A percentile compares a stretch with the other conserved stretches of the same genome.
Conservation (phyloP, 2,113 vertebrate genomes). For the Seriola rivoliana region DNA sequence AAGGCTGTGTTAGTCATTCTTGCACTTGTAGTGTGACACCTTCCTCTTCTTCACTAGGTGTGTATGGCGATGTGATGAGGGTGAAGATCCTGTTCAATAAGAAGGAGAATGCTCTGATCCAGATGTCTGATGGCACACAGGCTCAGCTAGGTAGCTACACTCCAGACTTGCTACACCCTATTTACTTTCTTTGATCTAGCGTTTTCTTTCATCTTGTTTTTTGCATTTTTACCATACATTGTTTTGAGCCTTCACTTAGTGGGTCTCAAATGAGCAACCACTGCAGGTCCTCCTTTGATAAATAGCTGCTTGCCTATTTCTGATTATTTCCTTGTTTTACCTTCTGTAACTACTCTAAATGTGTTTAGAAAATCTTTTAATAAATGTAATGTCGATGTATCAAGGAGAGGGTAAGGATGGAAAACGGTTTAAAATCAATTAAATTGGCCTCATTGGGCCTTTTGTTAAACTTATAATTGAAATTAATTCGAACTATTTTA, state of each 20-base stretch:
- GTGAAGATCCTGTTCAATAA: constrained; percentile 99
- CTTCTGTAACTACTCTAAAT: not conserved
- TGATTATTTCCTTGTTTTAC: not conserved
- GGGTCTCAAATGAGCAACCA: not conserved
- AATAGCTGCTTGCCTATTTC: not conserved
- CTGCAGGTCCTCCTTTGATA: constrained; percentile 6
- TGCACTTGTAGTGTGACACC: constrained; percentile 46
- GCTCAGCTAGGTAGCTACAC: constrained; percentile 92
- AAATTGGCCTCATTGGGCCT: no score
- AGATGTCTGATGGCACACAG: constrained; percentile 97
- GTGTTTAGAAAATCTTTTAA: not conserved
- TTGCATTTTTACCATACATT: not conserved
- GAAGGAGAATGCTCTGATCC: constrained; percentile 96
- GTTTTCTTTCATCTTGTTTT: constrained; percentile 25
- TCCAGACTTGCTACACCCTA: not conserved
- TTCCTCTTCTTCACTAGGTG: constrained; percentile 71
- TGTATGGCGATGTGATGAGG: constrained; percentile 87
- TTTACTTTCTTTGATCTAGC: constrained; percentile 13
- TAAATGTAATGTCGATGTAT: not conserved
- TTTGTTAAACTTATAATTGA: not conserved
- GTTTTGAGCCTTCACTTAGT: constrained; percentile 8
- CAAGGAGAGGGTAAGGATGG: not conserved
- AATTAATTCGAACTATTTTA: not conserved
- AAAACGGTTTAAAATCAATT: no score
- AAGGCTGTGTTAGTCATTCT: not conserved